Base-by-base conservation (phyloP, 2,797 vertebrate genomes). In the Lagodon rhomboides region DNA sequence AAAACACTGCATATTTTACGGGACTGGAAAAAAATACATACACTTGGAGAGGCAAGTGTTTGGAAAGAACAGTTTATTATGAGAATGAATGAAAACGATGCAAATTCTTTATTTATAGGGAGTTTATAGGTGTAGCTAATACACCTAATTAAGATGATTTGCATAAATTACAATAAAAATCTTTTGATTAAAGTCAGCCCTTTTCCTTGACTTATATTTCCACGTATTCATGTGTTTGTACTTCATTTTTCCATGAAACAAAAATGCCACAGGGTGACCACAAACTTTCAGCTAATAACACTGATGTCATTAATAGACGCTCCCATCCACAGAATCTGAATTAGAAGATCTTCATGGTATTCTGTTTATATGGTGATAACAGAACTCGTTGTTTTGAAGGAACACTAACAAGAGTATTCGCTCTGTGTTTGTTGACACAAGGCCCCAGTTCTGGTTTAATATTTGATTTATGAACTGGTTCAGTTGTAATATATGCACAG, bases 311-410 rank as follows among this genome's bases (percentile, higher is more conserved):
- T 71, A 13, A 47, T 27, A 10, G 11, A 73, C 4, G 49, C 75
- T 64, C 66, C 38, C 17, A 69, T 66, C 44, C n/a, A 3, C 3
- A 30, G 13, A 69, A 70, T 56, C 18, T 55, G 44, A 18, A 3
- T 76, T 71, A n/a, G 68, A 80, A 58, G 16, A 22, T 51, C 22
- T 10, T 20, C n/a, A 50, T 44, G 83, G 30, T 68, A 47, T 67
- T 67, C 18, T 38, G 13, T n/a, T n/a, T n/a, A n/a, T n/a, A n/a
- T n/a, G n/a, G n/a, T n/a, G n/a, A n/a, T n/a, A n/a, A n/a, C n/a
- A n/a, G n/a, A n/a, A n/a, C n/a, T n/a, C n/a, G n/a, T n/a, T n/a
- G n/a, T 72, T 75, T 63, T 5, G 38, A 38, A 38, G 38, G 38
- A 38, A 38, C 38, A 38, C 38, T 38, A 11, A 38, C 38, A 38